Conservation (phyloP, 2,113 vertebrate genomes). For the Apodemus sylvaticus region DNA sequence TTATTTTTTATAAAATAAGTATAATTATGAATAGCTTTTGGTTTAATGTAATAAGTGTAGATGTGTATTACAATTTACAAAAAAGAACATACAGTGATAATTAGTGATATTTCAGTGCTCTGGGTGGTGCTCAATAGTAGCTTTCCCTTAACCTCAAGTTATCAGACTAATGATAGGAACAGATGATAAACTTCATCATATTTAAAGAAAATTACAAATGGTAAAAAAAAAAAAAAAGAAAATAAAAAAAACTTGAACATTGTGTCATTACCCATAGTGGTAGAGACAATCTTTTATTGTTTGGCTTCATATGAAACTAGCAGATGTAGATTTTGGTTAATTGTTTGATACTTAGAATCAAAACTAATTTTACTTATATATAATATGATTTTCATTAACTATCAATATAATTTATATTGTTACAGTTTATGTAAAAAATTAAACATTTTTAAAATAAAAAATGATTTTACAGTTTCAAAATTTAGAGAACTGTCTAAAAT, state of each 20-base stretch:
- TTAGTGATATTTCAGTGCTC: background rate
- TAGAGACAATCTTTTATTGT: background rate
- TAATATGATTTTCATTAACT: background rate
- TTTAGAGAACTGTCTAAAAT: background rate
- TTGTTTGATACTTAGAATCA: background rate
- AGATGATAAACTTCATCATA: background rate
- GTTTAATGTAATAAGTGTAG: background rate
- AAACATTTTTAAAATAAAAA: background rate
- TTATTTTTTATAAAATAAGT: background rate
- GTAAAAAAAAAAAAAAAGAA: background rate
- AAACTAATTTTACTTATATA: background rate
- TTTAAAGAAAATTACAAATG: background rate
- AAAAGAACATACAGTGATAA: background rate
- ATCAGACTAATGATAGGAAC: background rate
- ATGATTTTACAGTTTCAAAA: background rate
- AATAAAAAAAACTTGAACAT: background rate
- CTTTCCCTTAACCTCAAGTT: background rate
- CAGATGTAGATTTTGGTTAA: background rate
- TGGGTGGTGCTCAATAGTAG: background rate
- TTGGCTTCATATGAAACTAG: background rate
- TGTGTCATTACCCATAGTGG: background rate
- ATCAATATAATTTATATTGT: background rate
- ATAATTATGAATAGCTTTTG: background rate
- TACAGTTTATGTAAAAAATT: background rate
- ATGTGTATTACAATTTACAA: background rate